Evolutionary conservation across 2,113 vertebrate genomes (phyloP).

Genomic region (Malaclemys terrapin): DNA sequence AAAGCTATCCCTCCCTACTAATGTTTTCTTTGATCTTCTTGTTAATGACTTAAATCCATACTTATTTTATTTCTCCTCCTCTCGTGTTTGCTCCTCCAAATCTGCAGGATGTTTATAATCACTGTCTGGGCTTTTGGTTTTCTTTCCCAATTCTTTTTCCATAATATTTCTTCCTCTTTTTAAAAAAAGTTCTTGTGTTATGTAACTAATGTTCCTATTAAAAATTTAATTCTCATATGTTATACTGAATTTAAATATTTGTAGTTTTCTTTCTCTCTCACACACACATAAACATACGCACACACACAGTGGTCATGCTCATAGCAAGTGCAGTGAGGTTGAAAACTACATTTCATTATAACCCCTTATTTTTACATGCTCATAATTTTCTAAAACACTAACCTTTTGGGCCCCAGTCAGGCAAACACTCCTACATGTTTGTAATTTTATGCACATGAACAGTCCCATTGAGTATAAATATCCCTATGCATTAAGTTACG

Average conservation of each 20-base stretch:
- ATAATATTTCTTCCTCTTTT: background rate
- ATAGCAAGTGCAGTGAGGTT: background rate
- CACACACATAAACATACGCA: background rate
- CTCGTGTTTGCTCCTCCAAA: slow-evolving; percentile 22
- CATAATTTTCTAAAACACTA: slow-evolving; percentile 14
- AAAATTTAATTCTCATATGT: background rate
- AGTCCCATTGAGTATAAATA: background rate
- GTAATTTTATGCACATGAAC: background rate
- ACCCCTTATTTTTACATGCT: background rate
- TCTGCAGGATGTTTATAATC: slow-evolving; percentile 15
- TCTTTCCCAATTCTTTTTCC: background rate
- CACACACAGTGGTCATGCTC: background rate
- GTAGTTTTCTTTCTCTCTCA: background rate
- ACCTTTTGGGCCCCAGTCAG: background rate
- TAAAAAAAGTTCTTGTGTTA: background rate
- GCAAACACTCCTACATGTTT: background rate
- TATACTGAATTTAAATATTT: background rate
- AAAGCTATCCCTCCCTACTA: slow-evolving; percentile 77
- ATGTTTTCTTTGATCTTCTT: slow-evolving; percentile 81
- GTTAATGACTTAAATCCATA: slow-evolving; percentile 77
- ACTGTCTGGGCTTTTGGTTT: slow-evolving; percentile 6
- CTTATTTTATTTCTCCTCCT: slow-evolving; percentile 72
- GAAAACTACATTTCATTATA: background rate
- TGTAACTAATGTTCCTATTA: background rate
- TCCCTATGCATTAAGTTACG: background rate